A percentile compares a stretch with the other conserved stretches of the same genome.
Conservation (phyloP, 92 coral and sea anemone genomes). For the Pocillopora meandrina region DNA sequence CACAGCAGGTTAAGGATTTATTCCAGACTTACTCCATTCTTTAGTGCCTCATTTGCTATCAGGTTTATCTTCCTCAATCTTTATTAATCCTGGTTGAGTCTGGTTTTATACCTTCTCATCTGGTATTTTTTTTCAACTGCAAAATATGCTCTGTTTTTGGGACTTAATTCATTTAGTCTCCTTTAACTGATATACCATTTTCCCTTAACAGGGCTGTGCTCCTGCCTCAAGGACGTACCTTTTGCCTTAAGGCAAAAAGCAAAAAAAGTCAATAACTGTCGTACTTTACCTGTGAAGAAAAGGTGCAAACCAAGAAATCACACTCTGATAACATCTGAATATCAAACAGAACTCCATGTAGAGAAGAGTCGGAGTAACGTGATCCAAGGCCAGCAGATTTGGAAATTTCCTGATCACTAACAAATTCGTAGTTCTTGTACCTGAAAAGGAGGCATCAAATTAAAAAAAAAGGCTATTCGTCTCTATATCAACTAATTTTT, state of each 20-base stretch:
- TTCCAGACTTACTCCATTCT: no score
- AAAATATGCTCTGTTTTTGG: no score
- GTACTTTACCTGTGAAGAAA: conserved; percentile 88
- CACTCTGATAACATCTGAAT: conserved; percentile 98
- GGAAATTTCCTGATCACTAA: conserved; percentile 87
- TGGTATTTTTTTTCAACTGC: no score
- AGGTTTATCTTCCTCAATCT: no score
- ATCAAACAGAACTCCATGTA: conserved; percentile 96
- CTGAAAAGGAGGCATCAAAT: conserved; percentile 48
- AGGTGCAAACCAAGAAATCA: conserved; percentile 94
- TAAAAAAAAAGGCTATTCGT: neutral
- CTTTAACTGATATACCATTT: no score
- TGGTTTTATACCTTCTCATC: no score
- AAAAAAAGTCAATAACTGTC: neutral
- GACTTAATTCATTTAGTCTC: no score
- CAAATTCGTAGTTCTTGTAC: conserved; percentile 79
- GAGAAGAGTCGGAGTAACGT: conserved; percentile 86
- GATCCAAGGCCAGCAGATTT: conserved; percentile 89
- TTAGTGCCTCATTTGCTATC: no score
- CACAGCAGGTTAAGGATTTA: no score
- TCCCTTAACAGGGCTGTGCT: no score
- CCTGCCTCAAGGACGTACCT: neutral
- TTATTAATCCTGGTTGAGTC: no score
- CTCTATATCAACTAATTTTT: neutral
- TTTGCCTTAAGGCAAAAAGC: neutral